These are phyloP conservation scores for Struthidea cinerea DNA, from an alignment of 2,113 vertebrate species.

Conservation along the genomic window DNA sequence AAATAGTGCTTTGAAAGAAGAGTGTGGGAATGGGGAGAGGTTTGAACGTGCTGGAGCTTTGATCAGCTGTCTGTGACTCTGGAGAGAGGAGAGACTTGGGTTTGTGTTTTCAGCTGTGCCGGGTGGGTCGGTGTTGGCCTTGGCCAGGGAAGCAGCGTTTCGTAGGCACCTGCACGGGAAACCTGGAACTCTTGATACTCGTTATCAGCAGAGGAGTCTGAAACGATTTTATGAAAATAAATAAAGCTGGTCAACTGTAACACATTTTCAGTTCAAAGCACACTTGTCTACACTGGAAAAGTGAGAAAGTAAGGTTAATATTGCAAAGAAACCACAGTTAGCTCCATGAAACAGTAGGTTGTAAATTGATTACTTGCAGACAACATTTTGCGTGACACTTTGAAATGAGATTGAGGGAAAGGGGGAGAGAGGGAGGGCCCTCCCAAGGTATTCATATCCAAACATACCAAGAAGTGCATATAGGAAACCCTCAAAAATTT, in stretches of 20 bases:
- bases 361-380: not conserved
- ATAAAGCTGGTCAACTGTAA: not conserved
- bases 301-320: not conserved
- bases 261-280: not conserved
- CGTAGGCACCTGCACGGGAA: not conserved
- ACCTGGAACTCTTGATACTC: not conserved
- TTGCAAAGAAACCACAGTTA: not conserved
- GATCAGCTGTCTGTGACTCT: not conserved
- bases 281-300: not conserved
- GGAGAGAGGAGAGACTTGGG: not conserved
- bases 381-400: not conserved
- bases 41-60: not conserved
- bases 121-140: not conserved
- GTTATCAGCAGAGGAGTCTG: not conserved
- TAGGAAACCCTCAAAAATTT: not conserved
- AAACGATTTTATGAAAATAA: not conserved
- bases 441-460: not conserved
- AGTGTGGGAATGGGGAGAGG: conserved; percentile 21
- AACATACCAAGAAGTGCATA: not conserved
- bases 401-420: not conserved
- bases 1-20: not conserved
- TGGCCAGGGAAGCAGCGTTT: not conserved
- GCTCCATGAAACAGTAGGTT: not conserved
- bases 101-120: conserved; percentile 5
- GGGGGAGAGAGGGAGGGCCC: not conserved